phyloP scores from a whole-genome alignment of 2,797 vertebrate genomes.

The Hybognathus amarus region DNA sequence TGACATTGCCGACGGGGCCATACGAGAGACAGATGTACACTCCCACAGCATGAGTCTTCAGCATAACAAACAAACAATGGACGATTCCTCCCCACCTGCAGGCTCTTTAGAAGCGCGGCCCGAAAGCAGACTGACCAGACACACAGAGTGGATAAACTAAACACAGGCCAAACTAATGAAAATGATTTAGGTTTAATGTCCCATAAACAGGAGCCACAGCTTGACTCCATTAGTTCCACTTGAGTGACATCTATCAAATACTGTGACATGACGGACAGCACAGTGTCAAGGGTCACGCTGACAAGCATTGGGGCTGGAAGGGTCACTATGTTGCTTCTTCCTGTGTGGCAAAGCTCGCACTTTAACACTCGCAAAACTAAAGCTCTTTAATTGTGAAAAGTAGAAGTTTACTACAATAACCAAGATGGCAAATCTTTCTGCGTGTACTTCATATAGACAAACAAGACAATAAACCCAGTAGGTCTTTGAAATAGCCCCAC shows the following conservation, averaged over 20 bases:
- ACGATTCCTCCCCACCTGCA: constrained; percentile 44
- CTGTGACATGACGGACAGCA: constrained; percentile 40
- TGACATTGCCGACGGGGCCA: constrained; percentile 59
- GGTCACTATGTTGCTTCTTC: constrained; percentile 40
- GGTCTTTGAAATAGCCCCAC: constrained; percentile 63
- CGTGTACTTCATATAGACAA: constrained; percentile 62
- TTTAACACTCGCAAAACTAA: constrained; percentile 7
- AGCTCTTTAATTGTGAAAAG: constrained; percentile 18
- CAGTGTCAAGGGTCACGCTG: constrained; percentile 58
- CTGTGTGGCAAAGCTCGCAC: constrained; percentile 41
- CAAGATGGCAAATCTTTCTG: constrained; percentile 50
- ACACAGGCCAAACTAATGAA: constrained; percentile 61
- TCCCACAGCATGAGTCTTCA: constrained; percentile 52
- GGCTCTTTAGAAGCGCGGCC: constrained; percentile 28
- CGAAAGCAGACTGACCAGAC: constrained; percentile 52
- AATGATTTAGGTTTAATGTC: constrained; percentile 71
- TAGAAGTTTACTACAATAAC: constrained; percentile 10
- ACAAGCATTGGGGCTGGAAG: constrained; percentile 43
- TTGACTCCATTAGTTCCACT: constrained; percentile 73
- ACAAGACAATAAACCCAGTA: constrained; percentile 60
- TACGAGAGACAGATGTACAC: constrained; percentile 65
- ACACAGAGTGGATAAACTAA: constrained; percentile 60
- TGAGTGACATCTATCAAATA: constrained; percentile 70
- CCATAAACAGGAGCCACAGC: constrained; percentile 70
- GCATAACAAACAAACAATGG: constrained; percentile 64